Evolutionary conservation across 1,140 invertebrate genomes (phyloP), one percentile per base, ranked within the genome.

Genomic region (Trinorchestia longiramus): DNA sequence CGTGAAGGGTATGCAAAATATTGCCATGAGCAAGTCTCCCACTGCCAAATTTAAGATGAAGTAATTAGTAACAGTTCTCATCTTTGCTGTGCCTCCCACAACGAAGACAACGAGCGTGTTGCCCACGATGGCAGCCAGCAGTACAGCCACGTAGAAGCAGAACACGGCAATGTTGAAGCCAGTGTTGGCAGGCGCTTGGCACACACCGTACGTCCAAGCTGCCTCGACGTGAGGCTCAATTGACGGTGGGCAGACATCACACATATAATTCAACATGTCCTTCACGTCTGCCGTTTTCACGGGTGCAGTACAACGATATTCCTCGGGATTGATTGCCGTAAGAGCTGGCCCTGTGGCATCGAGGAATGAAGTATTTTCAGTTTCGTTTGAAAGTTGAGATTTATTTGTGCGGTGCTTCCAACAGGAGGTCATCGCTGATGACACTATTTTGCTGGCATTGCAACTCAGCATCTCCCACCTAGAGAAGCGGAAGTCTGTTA

Each of bases 1-100:
- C 4, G 98, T 98, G 96, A 99, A 99, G 0, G 99, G 99, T n/a
- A 99, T 98, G 97, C 98, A 99, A 96, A 99, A 98, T 0, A 99
- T 96, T 0, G 98, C 98, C 98, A 99, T 99, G 47, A 99, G 97
- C 42, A 99, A 98, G 97, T 99, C 99, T 43, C 98, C 98, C 19
- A 99, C 97, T 0, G 99, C 98, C 95, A 99, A 97, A 97, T 99
- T 99, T 96, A 98, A 98, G 96, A 99, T 99, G 97, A 99, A 99
- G 97, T 98, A 98, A 97, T 99, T 99, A 0, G 98, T 99, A 0
- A 99, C 98, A 0, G 98, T 99, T 96, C 98, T 98, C 98, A 99
- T 99, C 53, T 98, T 97, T 0, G 98, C 98, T 43, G 98, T 98
- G 19, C 98, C 98, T 95, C 98, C 97, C 0, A 99, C 98, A 17